A percentile compares a stretch with the other conserved stretches of the same genome.
These are phyloP conservation scores for Todus mexicanus DNA, from an alignment of 2,797 vertebrate genomes.

Conservation along the genomic window DNA sequence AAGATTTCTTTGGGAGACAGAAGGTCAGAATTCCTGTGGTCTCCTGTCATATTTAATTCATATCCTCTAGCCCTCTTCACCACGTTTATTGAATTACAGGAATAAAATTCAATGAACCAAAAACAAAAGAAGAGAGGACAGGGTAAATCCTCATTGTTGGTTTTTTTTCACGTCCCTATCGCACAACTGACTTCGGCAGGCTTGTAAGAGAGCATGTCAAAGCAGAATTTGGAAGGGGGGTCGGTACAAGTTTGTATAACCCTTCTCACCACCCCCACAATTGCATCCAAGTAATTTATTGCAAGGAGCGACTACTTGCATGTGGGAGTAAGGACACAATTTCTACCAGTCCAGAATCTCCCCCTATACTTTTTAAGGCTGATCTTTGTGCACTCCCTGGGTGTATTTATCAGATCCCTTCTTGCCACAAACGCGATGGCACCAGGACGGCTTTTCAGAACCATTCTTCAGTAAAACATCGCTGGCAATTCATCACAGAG, in stretches of 20 bases:
- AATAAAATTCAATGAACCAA: conserved; percentile 55
- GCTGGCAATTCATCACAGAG: not conserved
- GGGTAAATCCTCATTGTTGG: not conserved
- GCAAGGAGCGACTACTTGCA: not conserved
- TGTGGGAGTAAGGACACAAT: not conserved
- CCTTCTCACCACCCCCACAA: not conserved
- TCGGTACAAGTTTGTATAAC: not conserved
- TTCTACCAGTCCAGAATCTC: not conserved
- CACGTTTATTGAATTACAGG: conserved; percentile 48
- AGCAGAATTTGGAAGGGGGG: not conserved
- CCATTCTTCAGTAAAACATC: not conserved
- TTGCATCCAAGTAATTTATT: conserved; percentile 3
- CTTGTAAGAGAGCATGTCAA: not conserved
- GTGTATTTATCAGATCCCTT: not conserved
- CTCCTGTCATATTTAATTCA: conserved; percentile 65
- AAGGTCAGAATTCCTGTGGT: conserved; percentile 57
- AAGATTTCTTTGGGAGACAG: conserved; percentile 39
- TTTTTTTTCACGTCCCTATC: not conserved
- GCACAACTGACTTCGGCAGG: not conserved
- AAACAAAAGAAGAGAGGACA: not conserved
- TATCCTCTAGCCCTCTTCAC: not conserved
- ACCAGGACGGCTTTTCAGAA: not conserved
- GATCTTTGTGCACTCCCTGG: not conserved
- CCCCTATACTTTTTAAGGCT: not conserved
- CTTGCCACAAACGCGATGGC: not conserved